Percentiles rank a stretch among this genome's conserved stretches.
Conservation (phyloP, 2,888 invertebrate species). For the Margaritifera margaritifera region DNA sequence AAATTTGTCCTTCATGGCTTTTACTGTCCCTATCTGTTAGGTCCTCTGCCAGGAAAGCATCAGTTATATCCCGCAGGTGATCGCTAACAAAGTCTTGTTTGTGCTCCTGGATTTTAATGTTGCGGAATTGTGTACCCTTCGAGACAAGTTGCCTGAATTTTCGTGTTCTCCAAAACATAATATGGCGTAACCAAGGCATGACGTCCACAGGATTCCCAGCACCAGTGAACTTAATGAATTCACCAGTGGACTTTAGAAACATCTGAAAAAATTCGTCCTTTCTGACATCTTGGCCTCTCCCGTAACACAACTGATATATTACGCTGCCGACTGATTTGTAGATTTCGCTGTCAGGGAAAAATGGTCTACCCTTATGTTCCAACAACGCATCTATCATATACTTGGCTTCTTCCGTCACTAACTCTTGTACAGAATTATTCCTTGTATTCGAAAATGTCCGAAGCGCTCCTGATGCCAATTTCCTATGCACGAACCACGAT, state of each 20-base stretch:
- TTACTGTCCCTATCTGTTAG: conserved; percentile 12
- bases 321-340: conserved; percentile 18
- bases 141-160: conserved; percentile 20
- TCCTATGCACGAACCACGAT: conserved; percentile 20
- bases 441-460: conserved; percentile 23
- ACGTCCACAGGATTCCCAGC: conserved; percentile 43
- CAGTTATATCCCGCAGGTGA: conserved; percentile 45
- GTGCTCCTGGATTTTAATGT: conserved; percentile 9
- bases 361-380: neutral
- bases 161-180: conserved; percentile 23
- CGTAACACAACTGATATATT: conserved; percentile 35
- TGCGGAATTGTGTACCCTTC: neutral
- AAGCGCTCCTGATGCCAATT: conserved; percentile 22
- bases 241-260: conserved; percentile 2
- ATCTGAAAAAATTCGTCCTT: conserved; percentile 17
- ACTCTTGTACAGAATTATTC: conserved; percentile 20
- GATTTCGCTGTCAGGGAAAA: conserved; percentile 13
- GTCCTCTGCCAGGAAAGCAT: conserved; percentile 39
- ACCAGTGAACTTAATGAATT: conserved; percentile 24
- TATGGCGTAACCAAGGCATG: conserved; percentile 40
- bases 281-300: conserved; percentile 19
- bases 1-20: conserved; percentile 2
- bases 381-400: conserved; percentile 4
- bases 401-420: conserved; percentile 15
- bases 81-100: neutral